phyloP scores from a whole-genome alignment of 1,140 invertebrate species.

The Saccostrea cuccullata region DNA sequence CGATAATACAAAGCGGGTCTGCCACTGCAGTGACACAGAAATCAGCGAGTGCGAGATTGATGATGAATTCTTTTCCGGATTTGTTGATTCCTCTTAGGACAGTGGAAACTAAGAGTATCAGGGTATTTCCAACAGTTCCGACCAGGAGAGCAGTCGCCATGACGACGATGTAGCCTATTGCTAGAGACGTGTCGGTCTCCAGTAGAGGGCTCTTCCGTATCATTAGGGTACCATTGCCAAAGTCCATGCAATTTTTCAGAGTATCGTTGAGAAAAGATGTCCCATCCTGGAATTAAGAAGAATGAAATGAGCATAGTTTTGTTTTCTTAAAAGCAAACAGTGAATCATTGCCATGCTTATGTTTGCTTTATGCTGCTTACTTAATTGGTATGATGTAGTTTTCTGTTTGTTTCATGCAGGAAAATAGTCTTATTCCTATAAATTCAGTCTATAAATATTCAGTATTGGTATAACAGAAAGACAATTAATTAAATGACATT shows the following conservation, averaged over 20 bases:
- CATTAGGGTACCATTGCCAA: neutral
- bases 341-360: too few relatives aligned
- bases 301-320: neutral
- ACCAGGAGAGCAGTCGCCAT: constrained; percentile 59
- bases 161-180: constrained; percentile 64
- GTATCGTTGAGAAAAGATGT: neutral
- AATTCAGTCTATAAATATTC: too few relatives aligned
- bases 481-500: too few relatives aligned
- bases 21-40: constrained; percentile 71
- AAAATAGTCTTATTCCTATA: too few relatives aligned
- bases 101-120: constrained; percentile 64
- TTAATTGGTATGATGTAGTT: too few relatives aligned
- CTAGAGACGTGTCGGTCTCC: constrained; percentile 59
- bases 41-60: constrained; percentile 75
- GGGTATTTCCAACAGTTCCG: constrained; percentile 64
- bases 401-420: too few relatives aligned
- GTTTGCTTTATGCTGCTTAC: too few relatives aligned
- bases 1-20: constrained; percentile 75
- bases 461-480: too few relatives aligned
- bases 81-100: constrained; percentile 60
- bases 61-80: constrained; percentile 70
- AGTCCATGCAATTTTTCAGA: neutral
- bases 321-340: too few relatives aligned
- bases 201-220: constrained; percentile 49
- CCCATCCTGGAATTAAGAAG: neutral